phyloP scores from a whole-genome alignment of 2,888 invertebrate species.

The Brachyptera putata region DNA sequence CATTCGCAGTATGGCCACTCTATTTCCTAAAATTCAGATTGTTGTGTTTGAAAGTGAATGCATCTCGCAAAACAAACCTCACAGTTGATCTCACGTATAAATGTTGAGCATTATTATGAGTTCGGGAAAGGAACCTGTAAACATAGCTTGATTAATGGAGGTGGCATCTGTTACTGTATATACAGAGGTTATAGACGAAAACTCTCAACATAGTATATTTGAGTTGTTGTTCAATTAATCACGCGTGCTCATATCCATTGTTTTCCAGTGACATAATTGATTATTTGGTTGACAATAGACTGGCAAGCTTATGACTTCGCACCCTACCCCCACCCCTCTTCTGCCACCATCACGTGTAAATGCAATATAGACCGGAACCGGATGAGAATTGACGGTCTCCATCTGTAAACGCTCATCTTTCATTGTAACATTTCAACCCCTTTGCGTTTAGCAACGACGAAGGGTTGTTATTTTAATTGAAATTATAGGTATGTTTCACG shows the following conservation, averaged over 20 bases:
- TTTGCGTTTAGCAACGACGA: too few relatives aligned
- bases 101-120: too few relatives aligned
- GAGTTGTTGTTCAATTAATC: slow-evolving; percentile 31
- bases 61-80: too few relatives aligned
- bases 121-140: too few relatives aligned
- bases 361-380: background rate
- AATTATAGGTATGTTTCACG: too few relatives aligned
- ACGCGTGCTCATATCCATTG: slow-evolving; percentile 24
- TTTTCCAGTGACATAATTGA: slow-evolving; percentile 31
- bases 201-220: slow-evolving; percentile 1
- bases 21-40: too few relatives aligned
- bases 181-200: slow-evolving; percentile 13
- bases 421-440: slow-evolving; percentile 7
- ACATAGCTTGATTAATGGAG: slow-evolving; percentile 29
- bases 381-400: slow-evolving; percentile 10
- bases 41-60: too few relatives aligned
- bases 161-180: slow-evolving; percentile 25
- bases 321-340: background rate
- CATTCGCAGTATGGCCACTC: too few relatives aligned
- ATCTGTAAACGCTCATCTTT: slow-evolving; percentile 16
- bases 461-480: too few relatives aligned
- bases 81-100: too few relatives aligned
- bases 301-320: slow-evolving; percentile 23
- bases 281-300: slow-evolving; percentile 33
- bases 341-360: background rate